A percentile compares a stretch with the other conserved stretches of the same genome.
phyloP scores from a whole-genome alignment of 2,888 invertebrate genomes.

The Cephus spinipes region DNA sequence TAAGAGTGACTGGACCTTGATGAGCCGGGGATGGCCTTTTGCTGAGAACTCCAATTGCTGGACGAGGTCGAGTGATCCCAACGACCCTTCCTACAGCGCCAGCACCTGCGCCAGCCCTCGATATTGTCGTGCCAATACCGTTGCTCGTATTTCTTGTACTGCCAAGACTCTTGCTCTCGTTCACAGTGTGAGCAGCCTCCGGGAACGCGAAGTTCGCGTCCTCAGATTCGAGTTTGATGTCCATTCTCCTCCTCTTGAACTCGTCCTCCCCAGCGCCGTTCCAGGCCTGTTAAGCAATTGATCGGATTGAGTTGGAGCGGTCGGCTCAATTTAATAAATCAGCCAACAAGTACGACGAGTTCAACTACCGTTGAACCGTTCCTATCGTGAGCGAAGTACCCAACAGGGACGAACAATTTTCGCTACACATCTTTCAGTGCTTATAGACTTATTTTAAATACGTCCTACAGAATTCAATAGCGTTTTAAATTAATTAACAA shows the following conservation, averaged over 20 bases:
- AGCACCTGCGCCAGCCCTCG: constrained; percentile 54
- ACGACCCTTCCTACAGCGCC: constrained; percentile 68
- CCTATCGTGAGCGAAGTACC: not conserved
- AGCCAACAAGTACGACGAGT: constrained; percentile 39
- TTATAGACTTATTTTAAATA: not conserved
- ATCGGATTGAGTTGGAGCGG: constrained; percentile 22
- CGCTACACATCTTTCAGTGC: not conserved
- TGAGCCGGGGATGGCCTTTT: constrained; percentile 70
- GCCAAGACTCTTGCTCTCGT: constrained; percentile 57
- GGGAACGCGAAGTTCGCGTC: constrained; percentile 78
- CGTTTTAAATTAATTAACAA: not conserved
- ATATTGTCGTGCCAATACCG: constrained; percentile 27
- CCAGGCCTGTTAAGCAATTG: constrained; percentile 50
- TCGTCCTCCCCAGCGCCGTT: constrained; percentile 66
- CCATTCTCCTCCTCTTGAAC: constrained; percentile 73
- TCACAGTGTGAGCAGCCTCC: constrained; percentile 63
- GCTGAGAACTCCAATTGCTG: constrained; percentile 69
- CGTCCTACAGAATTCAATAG: not conserved
- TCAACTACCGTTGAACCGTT: constrained; percentile 50
- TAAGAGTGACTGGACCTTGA: constrained; percentile 75
- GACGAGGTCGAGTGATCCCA: constrained; percentile 69
- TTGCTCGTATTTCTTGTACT: constrained; percentile 62
- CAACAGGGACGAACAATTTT: not conserved
- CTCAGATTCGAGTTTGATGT: constrained; percentile 80
- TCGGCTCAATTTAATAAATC: constrained; percentile 35